Base-by-base conservation (phyloP, 2,888 invertebrate genomes). In the Athalia cordata region DNA sequence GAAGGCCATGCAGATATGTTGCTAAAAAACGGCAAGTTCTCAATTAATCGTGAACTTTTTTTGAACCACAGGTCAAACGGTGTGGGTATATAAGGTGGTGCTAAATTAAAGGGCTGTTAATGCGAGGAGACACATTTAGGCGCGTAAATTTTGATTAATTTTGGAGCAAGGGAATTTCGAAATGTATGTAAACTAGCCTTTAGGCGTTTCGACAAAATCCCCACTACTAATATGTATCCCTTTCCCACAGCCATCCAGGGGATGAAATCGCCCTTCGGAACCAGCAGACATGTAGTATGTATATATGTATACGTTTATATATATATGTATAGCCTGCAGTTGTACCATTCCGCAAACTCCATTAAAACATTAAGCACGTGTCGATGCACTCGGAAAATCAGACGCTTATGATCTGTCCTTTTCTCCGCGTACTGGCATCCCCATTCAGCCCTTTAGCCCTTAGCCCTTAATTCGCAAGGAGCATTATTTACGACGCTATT, bases 301-400 rank as follows among this genome's bases (percentile, higher is more conserved):
- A 29, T 29, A 29, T 29, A 29, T 29, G 29, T 29, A 1, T 29
- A 29, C n/a, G n/a, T n/a, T n/a, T 29, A 29, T 29, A 29, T 29
- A 29, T 29, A 29, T 29, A 29, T 29, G 2, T 2, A 29, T 29
- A 29, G 29, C 29, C 82, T 79, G 80, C 82, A 79, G 81, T 81
- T 84, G 83, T 81, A 84, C 85, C 83, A 84, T 86, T 89, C 87
- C 84, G 86, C 89, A 89, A 90, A 90, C 90, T 90, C 90, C 90
- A 90, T 90, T 90, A 90, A 90, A 90, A 89, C 89, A 90, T 90
- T 90, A 90, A 87, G 86, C 88, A 90, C 90, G 89, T 89, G 86
- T 87, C 89, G 89, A 90, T 90, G 90, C 89, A 87, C 89, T 89
- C 84, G 87, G 89, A 89, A 90, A 90, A 89, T 90, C 72, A 72